phyloP scores from a whole-genome alignment of 2,888 invertebrate species.

The Amphimallon solstitiale region DNA sequence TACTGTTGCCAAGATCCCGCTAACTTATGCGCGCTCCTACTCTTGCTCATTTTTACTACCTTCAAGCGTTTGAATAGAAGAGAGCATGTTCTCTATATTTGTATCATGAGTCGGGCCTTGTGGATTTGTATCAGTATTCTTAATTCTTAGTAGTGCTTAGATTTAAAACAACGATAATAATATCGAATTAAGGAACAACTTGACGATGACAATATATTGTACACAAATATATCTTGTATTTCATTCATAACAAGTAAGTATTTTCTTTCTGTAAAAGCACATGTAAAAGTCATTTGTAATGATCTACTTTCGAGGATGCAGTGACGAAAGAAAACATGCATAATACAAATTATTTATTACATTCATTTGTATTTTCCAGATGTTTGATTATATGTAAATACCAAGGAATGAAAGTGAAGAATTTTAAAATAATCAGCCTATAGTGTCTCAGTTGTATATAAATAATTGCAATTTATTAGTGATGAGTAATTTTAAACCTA shows the following conservation, averaged over 20 bases:
- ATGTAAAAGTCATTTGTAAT: background rate
- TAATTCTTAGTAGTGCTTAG: no score
- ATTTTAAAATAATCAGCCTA: conserved; percentile 9
- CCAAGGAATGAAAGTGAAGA: conserved; percentile 14
- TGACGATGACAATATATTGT: background rate
- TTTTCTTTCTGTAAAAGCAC: background rate
- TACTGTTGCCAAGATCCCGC: no score
- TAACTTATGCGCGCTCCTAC: no score
- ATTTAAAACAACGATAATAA: conserved; percentile 2
- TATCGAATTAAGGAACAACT: background rate
- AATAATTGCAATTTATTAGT: conserved; percentile 35
- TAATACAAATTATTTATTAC: background rate
- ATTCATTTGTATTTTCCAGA: background rate
- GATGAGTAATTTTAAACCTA: conserved; percentile 62
- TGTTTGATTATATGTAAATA: background rate
- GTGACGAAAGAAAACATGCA: background rate
- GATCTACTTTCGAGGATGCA: background rate
- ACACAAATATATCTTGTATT: background rate
- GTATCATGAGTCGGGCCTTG: no score
- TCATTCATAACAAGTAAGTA: conserved; percentile 1
- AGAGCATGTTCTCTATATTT: background rate
- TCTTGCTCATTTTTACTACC: no score
- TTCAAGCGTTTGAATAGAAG: no score
- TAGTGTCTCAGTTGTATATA: background rate
- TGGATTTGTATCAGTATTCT: no score